Conservation (phyloP, 1,140 invertebrate species). For the Habropoda laboriosa region DNA sequence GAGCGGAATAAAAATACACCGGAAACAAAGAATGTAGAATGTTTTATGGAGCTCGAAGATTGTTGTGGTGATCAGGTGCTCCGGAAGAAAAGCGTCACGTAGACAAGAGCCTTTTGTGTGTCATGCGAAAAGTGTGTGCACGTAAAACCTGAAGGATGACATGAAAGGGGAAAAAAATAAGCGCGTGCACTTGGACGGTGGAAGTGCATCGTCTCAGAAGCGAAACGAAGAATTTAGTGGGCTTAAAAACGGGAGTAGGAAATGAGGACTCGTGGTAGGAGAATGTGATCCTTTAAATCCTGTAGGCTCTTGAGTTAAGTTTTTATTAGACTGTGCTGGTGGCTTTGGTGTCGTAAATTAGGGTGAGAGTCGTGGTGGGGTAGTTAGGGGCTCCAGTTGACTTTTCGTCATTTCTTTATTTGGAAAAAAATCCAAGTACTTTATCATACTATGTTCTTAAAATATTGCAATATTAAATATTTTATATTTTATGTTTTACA, state of each 20-base stretch:
- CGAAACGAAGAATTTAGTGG: neutral
- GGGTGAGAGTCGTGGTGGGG: neutral
- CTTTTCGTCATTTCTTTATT: too few species aligned
- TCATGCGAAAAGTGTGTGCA: neutral
- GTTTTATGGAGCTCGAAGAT: slow-evolving; percentile 59
- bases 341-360: neutral
- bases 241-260: neutral
- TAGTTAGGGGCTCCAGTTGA: too few species aligned
- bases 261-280: neutral
- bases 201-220: neutral
- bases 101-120: slow-evolving; percentile 3
- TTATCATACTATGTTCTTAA: too few species aligned
- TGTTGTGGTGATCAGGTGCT: slow-evolving; percentile 34
- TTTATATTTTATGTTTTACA: too few species aligned
- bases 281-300: slow-evolving; percentile 11
- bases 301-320: neutral
- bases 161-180: neutral
- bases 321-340: neutral
- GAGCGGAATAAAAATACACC: slow-evolving; percentile 35
- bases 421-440: too few species aligned
- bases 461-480: too few species aligned
- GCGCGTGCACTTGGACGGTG: neutral
- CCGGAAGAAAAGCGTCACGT: slow-evolving; percentile 35
- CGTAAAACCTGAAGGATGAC: slow-evolving; percentile 27
- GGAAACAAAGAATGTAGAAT: slow-evolving; percentile 44